Conservation (phyloP, 2,797 vertebrate species). For the Ciconia nigra region DNA sequence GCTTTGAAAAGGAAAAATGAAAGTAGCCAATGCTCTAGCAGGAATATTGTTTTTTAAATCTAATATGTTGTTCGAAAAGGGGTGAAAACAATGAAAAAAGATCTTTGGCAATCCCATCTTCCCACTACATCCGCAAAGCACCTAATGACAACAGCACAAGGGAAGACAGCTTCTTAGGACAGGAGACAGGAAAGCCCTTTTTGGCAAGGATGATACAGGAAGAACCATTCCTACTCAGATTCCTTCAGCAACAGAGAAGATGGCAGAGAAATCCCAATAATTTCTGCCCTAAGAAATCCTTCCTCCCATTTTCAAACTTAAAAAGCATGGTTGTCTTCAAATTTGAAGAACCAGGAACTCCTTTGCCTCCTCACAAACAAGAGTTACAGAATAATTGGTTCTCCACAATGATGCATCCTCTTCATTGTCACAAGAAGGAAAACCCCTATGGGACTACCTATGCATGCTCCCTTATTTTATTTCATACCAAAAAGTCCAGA, state of each 20-base stretch:
- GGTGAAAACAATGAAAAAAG: background rate
- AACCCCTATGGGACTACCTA: background rate
- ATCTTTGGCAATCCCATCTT: background rate
- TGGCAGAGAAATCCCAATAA: background rate
- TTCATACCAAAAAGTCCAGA: background rate
- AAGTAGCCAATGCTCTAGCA: background rate
- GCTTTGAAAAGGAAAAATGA: background rate
- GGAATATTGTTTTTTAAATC: background rate
- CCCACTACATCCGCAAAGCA: background rate
- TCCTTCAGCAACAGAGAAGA: background rate
- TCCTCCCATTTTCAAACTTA: background rate
- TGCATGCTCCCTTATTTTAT: background rate
- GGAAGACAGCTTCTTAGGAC: background rate
- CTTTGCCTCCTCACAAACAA: background rate
- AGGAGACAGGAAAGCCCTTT: background rate
- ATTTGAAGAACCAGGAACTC: background rate
- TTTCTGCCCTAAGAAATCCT: background rate
- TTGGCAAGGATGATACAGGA: background rate
- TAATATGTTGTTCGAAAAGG: background rate
- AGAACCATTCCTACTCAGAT: background rate
- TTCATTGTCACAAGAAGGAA: background rate
- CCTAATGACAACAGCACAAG: background rate
- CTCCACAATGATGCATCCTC: background rate
- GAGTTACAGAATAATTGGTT: background rate
- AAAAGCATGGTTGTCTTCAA: background rate